These are phyloP conservation scores for Schizaphis graminum DNA, from an alignment of 2,888 invertebrate species.

Conservation along the genomic window DNA sequence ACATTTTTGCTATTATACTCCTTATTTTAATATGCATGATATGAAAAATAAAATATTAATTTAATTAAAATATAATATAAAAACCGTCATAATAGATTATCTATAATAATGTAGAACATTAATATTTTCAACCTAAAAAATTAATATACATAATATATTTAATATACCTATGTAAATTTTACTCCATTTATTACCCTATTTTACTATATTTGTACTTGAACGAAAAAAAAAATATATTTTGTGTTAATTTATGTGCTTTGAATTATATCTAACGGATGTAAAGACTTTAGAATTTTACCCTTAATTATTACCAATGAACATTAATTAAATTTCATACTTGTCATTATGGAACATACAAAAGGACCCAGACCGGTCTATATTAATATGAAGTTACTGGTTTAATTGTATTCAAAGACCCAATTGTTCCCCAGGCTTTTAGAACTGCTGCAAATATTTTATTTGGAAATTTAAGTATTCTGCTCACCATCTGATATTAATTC, in stretches of 20 bases:
- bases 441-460: conserved; percentile 34
- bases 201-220: background rate
- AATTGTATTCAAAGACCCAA: conserved; percentile 20
- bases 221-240: background rate
- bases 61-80: background rate
- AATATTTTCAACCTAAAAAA: background rate
- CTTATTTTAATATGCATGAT: background rate
- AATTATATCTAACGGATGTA: conserved; percentile 9
- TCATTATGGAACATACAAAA: background rate
- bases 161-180: background rate
- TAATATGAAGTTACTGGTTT: conserved; percentile 27
- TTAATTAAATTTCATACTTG: conserved; percentile 14
- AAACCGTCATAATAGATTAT: background rate
- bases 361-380: conserved; percentile 2
- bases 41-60: background rate
- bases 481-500: background rate
- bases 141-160: background rate
- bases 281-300: conserved; percentile 21
- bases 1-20: background rate
- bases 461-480: background rate
- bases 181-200: background rate
- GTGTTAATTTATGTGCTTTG: background rate
- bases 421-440: conserved; percentile 31
- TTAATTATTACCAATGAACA: conserved; percentile 37
- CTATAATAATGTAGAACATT: background rate